Conservation (phyloP, 2,113 vertebrate genomes). For the Myrmecobius fasciatus region DNA sequence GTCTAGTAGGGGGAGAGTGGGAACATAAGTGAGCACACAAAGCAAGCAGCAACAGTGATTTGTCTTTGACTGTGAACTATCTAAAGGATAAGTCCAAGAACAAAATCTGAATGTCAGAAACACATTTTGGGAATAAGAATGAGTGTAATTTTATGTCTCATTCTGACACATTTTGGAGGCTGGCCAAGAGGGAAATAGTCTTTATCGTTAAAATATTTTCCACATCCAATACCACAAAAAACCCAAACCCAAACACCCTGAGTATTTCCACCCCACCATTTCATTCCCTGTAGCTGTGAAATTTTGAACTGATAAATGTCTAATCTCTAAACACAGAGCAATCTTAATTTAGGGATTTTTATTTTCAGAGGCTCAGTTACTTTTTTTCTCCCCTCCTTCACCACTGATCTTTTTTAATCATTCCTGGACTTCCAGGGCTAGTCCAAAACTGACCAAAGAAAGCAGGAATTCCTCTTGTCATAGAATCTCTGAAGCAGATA, state of each 20-base stretch:
- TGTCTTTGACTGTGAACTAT: not conserved
- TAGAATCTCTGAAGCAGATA: slow-evolving; percentile 56
- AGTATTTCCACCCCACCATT: slow-evolving; percentile 5
- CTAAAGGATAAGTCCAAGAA: slow-evolving; percentile 10
- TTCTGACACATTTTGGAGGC: slow-evolving; percentile 55
- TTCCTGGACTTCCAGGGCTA: slow-evolving; percentile 49
- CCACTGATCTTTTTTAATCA: not conserved
- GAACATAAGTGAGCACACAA: not conserved
- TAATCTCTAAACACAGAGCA: not conserved
- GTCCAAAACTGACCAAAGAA: slow-evolving; percentile 60
- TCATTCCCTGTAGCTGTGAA: slow-evolving; percentile 28
- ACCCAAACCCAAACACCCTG: not conserved
- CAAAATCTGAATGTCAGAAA: slow-evolving; percentile 51
- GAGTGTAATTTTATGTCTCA: slow-evolving; percentile 46
- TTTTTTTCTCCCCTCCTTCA: not conserved
- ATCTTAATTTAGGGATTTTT: not conserved
- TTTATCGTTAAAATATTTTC: slow-evolving; percentile 24
- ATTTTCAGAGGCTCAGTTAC: not conserved
- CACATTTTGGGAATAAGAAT: slow-evolving; percentile 38
- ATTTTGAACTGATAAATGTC: slow-evolving; percentile 20
- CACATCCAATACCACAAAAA: slow-evolving; percentile 29
- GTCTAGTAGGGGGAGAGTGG: slow-evolving; percentile 39
- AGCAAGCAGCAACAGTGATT: slow-evolving; percentile 2
- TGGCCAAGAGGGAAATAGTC: slow-evolving; percentile 17
- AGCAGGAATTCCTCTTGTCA: slow-evolving; percentile 73